Percentiles rank a stretch among this genome's conserved stretches.
These are phyloP conservation scores for Drosophila burlai DNA, from an alignment of 1,140 invertebrate genomes.

Conservation along the genomic window DNA sequence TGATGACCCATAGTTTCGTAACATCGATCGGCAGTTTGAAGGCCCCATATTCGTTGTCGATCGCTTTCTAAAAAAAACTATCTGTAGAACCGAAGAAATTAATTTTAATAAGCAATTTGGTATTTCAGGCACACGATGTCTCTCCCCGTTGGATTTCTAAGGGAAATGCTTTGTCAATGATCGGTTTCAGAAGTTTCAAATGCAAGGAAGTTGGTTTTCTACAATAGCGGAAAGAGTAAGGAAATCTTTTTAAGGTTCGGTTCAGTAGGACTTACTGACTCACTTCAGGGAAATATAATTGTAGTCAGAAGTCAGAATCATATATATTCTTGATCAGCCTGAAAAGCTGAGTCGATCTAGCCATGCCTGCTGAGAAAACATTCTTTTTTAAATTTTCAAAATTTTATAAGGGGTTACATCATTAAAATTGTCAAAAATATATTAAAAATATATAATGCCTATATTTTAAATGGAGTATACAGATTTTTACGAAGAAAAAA, in stretches of 20 bases:
- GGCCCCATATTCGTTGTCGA: constrained; percentile 33
- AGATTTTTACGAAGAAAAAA: background rate
- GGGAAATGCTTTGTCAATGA: constrained; percentile 47
- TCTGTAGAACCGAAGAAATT: constrained; percentile 54
- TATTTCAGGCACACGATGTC: constrained; percentile 58
- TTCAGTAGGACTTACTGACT: background rate
- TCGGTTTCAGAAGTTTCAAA: background rate
- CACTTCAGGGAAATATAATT: too few relatives aligned
- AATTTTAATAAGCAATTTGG: constrained; percentile 69
- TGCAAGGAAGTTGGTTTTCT: constrained; percentile 24
- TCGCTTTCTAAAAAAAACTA: constrained; percentile 51
- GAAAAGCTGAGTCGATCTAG: background rate
- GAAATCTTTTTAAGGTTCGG: background rate
- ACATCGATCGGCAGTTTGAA: constrained; percentile 56
- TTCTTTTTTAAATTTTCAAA: too few relatives aligned
- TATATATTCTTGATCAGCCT: too few relatives aligned
- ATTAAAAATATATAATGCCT: background rate
- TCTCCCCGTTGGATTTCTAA: constrained; percentile 21
- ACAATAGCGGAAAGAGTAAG: too few relatives aligned
- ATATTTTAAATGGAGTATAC: background rate
- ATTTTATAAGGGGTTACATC: too few relatives aligned
- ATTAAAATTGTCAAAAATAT: too few relatives aligned
- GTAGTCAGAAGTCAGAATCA: too few relatives aligned
- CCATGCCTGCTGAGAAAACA: too few relatives aligned
- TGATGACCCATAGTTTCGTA: constrained; percentile 64